These are phyloP conservation scores for Danionella dracula DNA, from an alignment of 2,797 vertebrate genomes.

Conservation along the genomic window DNA sequence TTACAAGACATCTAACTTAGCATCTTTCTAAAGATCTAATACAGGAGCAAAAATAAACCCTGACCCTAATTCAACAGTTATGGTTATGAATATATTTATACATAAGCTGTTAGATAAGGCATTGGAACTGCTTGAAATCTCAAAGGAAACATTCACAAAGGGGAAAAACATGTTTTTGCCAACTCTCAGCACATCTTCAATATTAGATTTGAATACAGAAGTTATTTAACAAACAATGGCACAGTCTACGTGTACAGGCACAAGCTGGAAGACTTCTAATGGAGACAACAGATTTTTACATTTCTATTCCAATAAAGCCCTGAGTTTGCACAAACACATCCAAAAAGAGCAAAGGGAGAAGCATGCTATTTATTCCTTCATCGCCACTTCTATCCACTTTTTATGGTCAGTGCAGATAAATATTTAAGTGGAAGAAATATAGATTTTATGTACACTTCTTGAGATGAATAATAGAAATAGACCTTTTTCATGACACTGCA, in stretches of 20 bases:
- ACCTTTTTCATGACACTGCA: no score
- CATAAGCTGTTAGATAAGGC: not conserved
- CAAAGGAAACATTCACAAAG: not conserved
- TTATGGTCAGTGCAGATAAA: not conserved
- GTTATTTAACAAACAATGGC: conserved; percentile 6
- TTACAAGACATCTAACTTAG: not conserved
- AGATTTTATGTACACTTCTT: conserved; percentile 2
- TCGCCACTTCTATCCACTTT: not conserved
- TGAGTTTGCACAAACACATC: conserved; percentile 7
- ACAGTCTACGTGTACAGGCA: conserved; percentile 13
- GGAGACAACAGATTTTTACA: not conserved
- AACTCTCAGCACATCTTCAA: no score
- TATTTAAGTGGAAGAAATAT: not conserved
- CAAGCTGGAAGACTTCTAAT: not conserved
- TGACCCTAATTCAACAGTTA: no score
- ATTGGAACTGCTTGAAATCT: conserved; percentile 4
- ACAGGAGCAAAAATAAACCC: no score
- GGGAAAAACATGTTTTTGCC: not conserved
- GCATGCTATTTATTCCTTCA: conserved; percentile 3
- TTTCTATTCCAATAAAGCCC: conserved; percentile 1
- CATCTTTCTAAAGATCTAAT: no score
- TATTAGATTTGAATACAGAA: not conserved
- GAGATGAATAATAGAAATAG: not conserved
- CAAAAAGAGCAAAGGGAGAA: not conserved
- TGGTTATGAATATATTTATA: not conserved